Percentiles rank a stretch among this genome's conserved stretches.
These are phyloP conservation scores for Talpa occidentalis DNA, from an alignment of 2,113 vertebrate species.

Conservation along the genomic window DNA sequence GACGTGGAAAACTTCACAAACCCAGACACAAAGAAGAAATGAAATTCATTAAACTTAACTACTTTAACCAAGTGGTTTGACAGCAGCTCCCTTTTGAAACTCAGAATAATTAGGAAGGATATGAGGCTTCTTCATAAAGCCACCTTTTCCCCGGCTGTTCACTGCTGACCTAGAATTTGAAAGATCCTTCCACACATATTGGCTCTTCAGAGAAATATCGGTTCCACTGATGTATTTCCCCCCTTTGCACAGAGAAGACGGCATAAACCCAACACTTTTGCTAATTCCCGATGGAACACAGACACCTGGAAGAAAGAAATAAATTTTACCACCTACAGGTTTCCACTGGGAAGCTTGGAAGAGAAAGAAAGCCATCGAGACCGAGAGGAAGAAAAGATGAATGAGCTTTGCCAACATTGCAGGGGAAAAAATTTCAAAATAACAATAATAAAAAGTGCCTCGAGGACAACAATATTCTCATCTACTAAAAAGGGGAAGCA, in stretches of 20 bases:
- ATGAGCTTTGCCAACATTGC: constrained; percentile 43
- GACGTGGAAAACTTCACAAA: constrained; percentile 39
- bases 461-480: constrained; percentile 33
- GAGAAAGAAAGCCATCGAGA: constrained; percentile 62
- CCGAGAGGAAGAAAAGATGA: constrained; percentile 62
- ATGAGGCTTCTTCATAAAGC: constrained; percentile 42
- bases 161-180: constrained; percentile 71
- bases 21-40: not conserved
- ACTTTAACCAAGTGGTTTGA: constrained; percentile 48
- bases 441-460: constrained; percentile 58
- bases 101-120: constrained; percentile 70
- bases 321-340: constrained; percentile 63
- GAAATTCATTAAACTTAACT: constrained; percentile 64
- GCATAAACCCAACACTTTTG: constrained; percentile 57
- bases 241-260: constrained; percentile 22
- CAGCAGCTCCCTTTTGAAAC: constrained; percentile 51
- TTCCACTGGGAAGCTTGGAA: constrained; percentile 43
- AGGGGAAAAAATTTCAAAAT: constrained; percentile 62
- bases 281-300: constrained; percentile 52
- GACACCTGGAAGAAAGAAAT: constrained; percentile 67
- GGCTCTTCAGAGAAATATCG: constrained; percentile 44
- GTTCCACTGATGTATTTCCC: constrained; percentile 51
- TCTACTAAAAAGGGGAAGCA: constrained; percentile 35
- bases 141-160: not conserved
- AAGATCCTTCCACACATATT: constrained; percentile 37